Conservation (phyloP, 2,113 vertebrate genomes). For the Cebus imitator region DNA sequence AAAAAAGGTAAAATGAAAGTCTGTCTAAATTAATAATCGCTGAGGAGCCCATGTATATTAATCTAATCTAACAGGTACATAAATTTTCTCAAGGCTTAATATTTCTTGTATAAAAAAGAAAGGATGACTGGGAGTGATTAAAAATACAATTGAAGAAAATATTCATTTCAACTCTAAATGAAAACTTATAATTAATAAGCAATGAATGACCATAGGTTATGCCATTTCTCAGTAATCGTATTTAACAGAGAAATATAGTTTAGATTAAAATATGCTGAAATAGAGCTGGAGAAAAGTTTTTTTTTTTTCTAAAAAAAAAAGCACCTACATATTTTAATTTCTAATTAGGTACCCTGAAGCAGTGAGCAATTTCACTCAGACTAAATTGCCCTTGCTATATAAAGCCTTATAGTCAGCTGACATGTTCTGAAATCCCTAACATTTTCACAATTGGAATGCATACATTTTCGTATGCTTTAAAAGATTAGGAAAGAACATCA, state of each 20-base stretch:
- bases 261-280: slow-evolving; percentile 76
- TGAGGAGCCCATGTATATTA: slow-evolving; percentile 64
- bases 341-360: slow-evolving; percentile 69
- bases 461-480: slow-evolving; percentile 8
- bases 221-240: slow-evolving; percentile 65
- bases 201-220: slow-evolving; percentile 68
- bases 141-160: slow-evolving; percentile 79
- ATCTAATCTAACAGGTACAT: slow-evolving; percentile 59
- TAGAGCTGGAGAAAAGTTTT: slow-evolving; percentile 19
- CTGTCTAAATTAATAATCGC: slow-evolving; percentile 69
- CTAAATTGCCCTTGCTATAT: slow-evolving; percentile 62
- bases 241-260: slow-evolving; percentile 73
- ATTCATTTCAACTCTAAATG: slow-evolving; percentile 78
- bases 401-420: slow-evolving; percentile 39
- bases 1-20: slow-evolving; percentile 65
- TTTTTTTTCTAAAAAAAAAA: background rate
- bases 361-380: slow-evolving; percentile 67
- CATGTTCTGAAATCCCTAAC: slow-evolving; percentile 27
- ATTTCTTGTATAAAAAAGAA: slow-evolving; percentile 65
- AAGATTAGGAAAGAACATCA: background rate
- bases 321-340: slow-evolving; percentile 64
- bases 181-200: slow-evolving; percentile 76
- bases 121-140: slow-evolving; percentile 73
- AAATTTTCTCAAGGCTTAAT: slow-evolving; percentile 77
- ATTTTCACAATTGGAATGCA: slow-evolving; percentile 44